These are phyloP conservation scores for Sylvilagus bachmani DNA, from an alignment of 2,113 vertebrate species.

Conservation along the genomic window DNA sequence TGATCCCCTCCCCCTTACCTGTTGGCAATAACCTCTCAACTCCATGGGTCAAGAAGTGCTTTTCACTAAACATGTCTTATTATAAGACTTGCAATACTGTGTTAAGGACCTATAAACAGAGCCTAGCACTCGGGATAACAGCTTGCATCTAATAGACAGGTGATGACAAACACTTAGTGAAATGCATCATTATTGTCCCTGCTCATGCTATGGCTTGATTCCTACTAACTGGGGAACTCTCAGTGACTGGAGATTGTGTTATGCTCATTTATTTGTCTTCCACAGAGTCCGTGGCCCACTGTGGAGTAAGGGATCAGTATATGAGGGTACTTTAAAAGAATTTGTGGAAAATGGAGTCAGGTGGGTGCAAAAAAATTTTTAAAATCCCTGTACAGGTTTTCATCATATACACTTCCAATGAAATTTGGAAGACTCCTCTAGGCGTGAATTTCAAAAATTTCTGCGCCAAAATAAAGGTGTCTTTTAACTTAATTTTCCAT, in stretches of 20 bases:
- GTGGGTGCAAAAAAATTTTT: no score
- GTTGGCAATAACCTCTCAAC: neutral
- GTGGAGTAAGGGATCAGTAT: neutral
- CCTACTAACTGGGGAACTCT: neutral
- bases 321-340: no score
- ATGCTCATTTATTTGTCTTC: neutral
- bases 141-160: neutral
- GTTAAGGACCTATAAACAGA: neutral
- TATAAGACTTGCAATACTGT: neutral
- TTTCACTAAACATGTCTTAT: conserved; percentile 1
- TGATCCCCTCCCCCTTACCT: neutral
- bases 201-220: neutral
- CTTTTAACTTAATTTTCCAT: no score
- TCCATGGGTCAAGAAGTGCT: neutral
- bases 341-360: no score
- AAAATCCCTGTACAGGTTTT: no score
- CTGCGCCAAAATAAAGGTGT: no score
- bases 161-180: neutral
- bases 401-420: no score
- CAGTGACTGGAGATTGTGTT: neutral
- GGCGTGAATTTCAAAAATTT: no score
- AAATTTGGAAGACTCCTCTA: no score
- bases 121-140: neutral
- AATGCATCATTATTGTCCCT: conserved; percentile 8
- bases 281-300: neutral